Base-by-base conservation (phyloP, 2,888 invertebrate species). In the Acanthoscelides obtectus region DNA sequence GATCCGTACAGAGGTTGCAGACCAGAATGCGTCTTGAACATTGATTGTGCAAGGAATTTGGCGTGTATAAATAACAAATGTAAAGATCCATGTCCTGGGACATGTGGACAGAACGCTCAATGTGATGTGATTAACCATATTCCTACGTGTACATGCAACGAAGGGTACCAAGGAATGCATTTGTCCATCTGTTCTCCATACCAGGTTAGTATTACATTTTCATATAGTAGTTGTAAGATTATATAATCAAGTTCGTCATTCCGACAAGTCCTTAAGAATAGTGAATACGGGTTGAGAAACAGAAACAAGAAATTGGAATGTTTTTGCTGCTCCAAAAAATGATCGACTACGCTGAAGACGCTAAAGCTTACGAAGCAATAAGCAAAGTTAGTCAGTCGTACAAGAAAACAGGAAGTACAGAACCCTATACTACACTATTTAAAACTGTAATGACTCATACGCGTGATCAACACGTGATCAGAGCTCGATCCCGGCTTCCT, bases 91-190 rank as follows among this genome's bases (percentile, higher is more conserved):
- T 94, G 94, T 80, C 87, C 89, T 17, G 92, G 91, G 76, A 91
- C 91, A 19, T 95, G 95, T 83, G 94, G 93, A n/a, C 86, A 87
- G 74, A 90, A 90, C 80, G 93, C 94, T 0, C 81, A 90, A 72
- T 95, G 95, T 83, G 87, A 90, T 78, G 92, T 92, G 2, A 88
- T 91, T 67, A 92, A 92, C 81, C 94, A 95, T 80, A 90, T 92
- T 81, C 92, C 94, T 8, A 90, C 90, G 78, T 95, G 95, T 80
- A 89, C 89, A 66, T 95, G 94, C 83, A 90, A 91, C 19, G 84
- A 86, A 22, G 90, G 89, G 79, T 92, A 89, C 81, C 87, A 88
- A 66, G 94, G 94, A 78, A 92, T 93, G 83, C 92, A 94, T 66
- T 89, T 93, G 85, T 86, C 91, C 72, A 87, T 88, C 74, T 93